A percentile compares a stretch with the other conserved stretches of the same genome.
Conservation (phyloP, 2,113 vertebrate species). For the Oreamnos americanus region DNA sequence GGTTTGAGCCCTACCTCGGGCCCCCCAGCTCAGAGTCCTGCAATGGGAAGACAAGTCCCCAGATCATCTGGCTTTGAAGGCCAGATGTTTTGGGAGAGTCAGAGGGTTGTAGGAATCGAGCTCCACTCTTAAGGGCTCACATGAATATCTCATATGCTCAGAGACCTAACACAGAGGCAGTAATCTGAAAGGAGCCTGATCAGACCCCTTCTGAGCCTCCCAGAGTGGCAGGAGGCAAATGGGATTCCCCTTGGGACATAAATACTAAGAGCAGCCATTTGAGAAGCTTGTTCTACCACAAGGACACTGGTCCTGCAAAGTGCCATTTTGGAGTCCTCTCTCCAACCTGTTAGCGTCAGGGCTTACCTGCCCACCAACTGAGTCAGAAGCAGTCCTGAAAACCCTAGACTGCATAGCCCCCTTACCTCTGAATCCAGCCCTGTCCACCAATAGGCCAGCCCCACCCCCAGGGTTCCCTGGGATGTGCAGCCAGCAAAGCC, state of each 20-base stretch:
- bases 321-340: not conserved
- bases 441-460: not conserved
- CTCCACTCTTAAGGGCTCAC: not conserved
- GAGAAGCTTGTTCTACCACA: not conserved
- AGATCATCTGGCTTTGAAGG: not conserved
- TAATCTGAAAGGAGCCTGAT: not conserved
- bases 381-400: not conserved
- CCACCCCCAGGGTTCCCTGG: not conserved
- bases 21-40: not conserved
- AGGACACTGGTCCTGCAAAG: not conserved
- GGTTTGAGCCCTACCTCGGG: not conserved
- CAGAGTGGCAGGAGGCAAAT: not conserved
- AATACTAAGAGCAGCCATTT: not conserved
- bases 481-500: not conserved
- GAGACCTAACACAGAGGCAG: not conserved
- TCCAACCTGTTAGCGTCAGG: not conserved
- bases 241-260: not conserved
- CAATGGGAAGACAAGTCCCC: not conserved
- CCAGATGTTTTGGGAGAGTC: not conserved
- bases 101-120: not conserved
- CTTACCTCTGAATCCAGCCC: not conserved
- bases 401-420: not conserved
- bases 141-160: not conserved
- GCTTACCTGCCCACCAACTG: not conserved
- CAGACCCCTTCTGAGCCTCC: not conserved